Evolutionary conservation across 2,113 vertebrate species (phyloP), one percentile per base, ranked within the genome.

Genomic region (Chauna torquata): DNA sequence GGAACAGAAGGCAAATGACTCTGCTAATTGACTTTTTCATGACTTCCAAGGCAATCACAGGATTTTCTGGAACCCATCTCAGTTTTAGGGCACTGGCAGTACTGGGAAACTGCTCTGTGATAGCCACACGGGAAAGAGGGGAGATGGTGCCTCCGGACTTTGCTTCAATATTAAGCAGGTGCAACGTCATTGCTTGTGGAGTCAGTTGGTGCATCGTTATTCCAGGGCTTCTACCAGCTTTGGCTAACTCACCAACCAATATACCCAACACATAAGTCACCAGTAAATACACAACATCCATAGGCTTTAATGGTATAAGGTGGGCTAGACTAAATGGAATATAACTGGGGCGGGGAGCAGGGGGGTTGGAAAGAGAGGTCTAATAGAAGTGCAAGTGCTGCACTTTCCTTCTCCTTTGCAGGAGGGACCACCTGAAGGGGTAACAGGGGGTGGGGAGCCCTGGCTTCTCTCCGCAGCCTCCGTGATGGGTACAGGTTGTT

Each of bases 281-380:
- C 52, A n/a, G 45, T 1, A 81, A 69, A 79, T 34, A 28, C 1
- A 61, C 32, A 34, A 8, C 2, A 2, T n/a, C 57, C 1, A 0
- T 7, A 45, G 82, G 12, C 16, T 15, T 50, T 28, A 38, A 58
- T 45, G 34, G 24, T 61, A 50, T 16, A 23, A 68, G n/a, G 23
- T 40, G 59, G 17, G 16, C 18, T 83, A 62, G 61, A 58, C 9
- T 58, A 65, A 79, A 80, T 28, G 50, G 30, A 54, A 11, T 59
- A 32, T 27, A 82, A 47, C 25, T 42, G 6, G 3, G 3, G 11
- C n/a, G n/a, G n/a, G n/a, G n/a, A n/a, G n/a, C n/a, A n/a, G n/a
- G n/a, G n/a, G n/a, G n/a, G n/a, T n/a, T n/a, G n/a, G n/a, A n/a
- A n/a, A 52, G 36, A 12, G 59, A 34, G 18, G 5, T 74, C 24